Conservation (phyloP, 2,888 invertebrate genomes). For the Tetheella fluctuosa region DNA sequence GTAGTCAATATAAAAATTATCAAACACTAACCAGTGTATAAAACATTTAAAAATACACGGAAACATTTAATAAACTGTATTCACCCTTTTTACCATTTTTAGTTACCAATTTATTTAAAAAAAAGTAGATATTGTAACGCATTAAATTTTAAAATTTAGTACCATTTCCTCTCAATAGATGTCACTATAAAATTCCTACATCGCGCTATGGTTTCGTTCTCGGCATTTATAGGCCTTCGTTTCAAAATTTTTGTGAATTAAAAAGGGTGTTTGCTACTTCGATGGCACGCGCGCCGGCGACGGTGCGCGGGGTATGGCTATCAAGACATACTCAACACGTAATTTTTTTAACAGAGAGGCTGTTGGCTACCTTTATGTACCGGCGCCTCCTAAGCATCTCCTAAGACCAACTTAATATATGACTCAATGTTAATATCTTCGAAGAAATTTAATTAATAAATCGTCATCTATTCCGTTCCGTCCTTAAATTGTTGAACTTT, state of each 20-base stretch:
- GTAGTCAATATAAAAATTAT: no score
- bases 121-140: no score
- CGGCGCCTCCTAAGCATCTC: slow-evolving; percentile 85
- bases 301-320: slow-evolving; percentile 90
- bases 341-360: slow-evolving; percentile 89
- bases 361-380: slow-evolving; percentile 88
- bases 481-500: no score
- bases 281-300: slow-evolving; percentile 85
- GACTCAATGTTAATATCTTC: no score
- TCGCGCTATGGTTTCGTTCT: slow-evolving; percentile 41
- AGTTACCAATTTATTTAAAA: no score
- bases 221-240: not conserved
- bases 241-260: slow-evolving; percentile 1
- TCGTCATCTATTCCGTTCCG: no score
- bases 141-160: no score
- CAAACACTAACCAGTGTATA: no score
- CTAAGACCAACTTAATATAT: slow-evolving; percentile 8
- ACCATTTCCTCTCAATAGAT: slow-evolving; percentile 38
- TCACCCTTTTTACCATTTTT: no score
- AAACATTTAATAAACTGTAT: no score
- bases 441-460: no score
- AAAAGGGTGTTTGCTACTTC: slow-evolving; percentile 90
- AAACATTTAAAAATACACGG: no score
- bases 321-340: slow-evolving; percentile 88
- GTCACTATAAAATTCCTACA: slow-evolving; percentile 39